Percentiles rank a stretch among this genome's conserved stretches.
Conservation (phyloP, 2,113 vertebrate species). For the Spermophilus dauricus region DNA sequence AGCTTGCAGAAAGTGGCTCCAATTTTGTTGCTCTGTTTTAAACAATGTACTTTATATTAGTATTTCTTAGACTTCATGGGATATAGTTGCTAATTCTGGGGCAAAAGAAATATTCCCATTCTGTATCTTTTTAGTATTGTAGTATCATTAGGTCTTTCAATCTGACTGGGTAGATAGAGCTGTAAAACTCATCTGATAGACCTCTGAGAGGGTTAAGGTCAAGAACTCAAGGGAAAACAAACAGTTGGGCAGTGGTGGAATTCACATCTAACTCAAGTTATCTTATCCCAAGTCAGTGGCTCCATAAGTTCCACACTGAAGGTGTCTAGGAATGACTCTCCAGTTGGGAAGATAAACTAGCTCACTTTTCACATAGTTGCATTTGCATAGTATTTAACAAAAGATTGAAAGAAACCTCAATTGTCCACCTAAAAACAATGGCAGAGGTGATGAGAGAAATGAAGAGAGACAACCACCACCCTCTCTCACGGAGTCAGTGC, state of each 20-base stretch:
- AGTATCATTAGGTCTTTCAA: not conserved
- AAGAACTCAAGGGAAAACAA: not conserved
- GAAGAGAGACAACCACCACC: not conserved
- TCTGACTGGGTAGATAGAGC: not conserved
- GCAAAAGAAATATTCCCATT: not conserved
- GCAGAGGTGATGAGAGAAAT: not conserved
- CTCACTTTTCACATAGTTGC: constrained; percentile 22
- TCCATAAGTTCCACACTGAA: not conserved
- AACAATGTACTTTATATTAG: not conserved
- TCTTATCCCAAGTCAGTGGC: not conserved
- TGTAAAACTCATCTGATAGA: not conserved
- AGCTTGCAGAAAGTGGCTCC: not conserved
- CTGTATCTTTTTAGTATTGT: not conserved
- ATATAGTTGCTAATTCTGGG: not conserved
- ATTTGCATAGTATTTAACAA: not conserved
- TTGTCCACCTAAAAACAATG: not conserved
- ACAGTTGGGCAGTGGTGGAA: not conserved
- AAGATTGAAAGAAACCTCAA: not conserved
- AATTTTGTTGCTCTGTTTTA: constrained; percentile 15
- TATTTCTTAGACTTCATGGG: not conserved
- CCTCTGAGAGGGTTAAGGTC: not conserved
- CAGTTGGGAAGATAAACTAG: not conserved
- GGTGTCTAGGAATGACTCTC: not conserved
- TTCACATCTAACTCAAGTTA: not conserved
- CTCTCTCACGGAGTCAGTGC: not conserved